Conservation (phyloP, 53 echinoderm and acorn worm species). For the Actinopyga echinites region DNA sequence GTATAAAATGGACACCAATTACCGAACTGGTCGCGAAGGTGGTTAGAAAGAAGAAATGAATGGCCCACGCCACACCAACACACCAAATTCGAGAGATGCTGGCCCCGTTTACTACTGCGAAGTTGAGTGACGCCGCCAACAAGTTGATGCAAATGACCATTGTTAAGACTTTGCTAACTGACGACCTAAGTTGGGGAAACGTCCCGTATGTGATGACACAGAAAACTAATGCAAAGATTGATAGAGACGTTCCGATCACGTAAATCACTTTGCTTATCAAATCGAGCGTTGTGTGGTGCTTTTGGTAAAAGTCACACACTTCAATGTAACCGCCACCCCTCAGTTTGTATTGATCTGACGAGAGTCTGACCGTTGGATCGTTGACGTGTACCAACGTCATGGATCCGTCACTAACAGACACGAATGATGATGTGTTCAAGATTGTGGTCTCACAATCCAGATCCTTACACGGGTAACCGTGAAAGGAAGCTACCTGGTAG, state of each 20-base stretch:
- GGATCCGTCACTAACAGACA: neutral
- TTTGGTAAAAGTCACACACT: neutral
- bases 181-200: slow-evolving; percentile 5
- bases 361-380: neutral
- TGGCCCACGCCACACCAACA: neutral
- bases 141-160: slow-evolving; percentile 19
- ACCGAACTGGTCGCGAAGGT: slow-evolving; percentile 19
- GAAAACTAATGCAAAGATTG: neutral
- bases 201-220: neutral
- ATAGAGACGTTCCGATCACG: neutral
- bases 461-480: neutral
- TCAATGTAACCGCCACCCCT: neutral
- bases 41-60: neutral
- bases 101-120: neutral
- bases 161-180: neutral
- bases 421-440: neutral
- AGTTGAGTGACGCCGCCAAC: neutral
- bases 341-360: neutral
- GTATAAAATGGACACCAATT: neutral
- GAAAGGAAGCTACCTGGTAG: neutral
- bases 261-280: neutral
- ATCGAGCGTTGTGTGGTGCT: too few relatives aligned
- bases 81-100: neutral
- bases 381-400: neutral
- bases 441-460: neutral